A percentile compares a stretch with the other conserved stretches of the same genome.
These are phyloP conservation scores for Idaea straminata DNA, from an alignment of 2,888 invertebrate genomes.

Conservation along the genomic window DNA sequence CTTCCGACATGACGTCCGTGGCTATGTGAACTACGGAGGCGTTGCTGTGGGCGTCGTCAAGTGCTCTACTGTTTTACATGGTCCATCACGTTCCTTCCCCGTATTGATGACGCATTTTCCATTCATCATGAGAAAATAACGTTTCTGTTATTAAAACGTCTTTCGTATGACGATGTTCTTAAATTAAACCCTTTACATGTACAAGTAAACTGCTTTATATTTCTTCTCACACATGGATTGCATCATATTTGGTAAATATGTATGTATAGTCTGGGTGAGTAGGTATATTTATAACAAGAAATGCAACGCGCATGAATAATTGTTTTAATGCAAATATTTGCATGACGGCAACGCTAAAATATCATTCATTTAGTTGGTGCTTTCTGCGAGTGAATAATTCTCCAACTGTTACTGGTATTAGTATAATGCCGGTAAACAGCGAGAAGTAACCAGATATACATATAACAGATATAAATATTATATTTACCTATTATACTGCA, in stretches of 20 bases:
- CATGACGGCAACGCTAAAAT: slow-evolving; percentile 1
- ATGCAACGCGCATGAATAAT: neutral
- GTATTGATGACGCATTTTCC: slow-evolving; percentile 59
- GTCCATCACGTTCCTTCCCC: slow-evolving; percentile 46
- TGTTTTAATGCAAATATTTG: slow-evolving; percentile 3
- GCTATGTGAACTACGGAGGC: slow-evolving; percentile 27
- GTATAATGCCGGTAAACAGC: neutral
- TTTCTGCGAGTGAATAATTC: slow-evolving; percentile 10
- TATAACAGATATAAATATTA: neutral
- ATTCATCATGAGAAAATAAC: slow-evolving; percentile 36
- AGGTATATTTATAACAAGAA: neutral
- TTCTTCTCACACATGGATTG: neutral
- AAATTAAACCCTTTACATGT: neutral
- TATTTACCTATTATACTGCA: slow-evolving; percentile 30
- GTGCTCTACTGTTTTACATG: slow-evolving; percentile 41
- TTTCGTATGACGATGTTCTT: slow-evolving; percentile 5
- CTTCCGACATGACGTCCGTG: slow-evolving; percentile 39
- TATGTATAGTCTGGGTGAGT: neutral
- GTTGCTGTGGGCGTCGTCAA: slow-evolving; percentile 54
- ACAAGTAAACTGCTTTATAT: neutral
- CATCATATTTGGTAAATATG: neutral
- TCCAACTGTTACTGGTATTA: neutral
- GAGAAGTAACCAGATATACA: neutral
- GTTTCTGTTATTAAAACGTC: slow-evolving; percentile 37
- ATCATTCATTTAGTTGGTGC: slow-evolving; percentile 3